Percentiles rank a stretch among this genome's conserved stretches.
These are phyloP conservation scores for Gobio gobio DNA, from an alignment of 2,113 vertebrate genomes.

Conservation along the genomic window DNA sequence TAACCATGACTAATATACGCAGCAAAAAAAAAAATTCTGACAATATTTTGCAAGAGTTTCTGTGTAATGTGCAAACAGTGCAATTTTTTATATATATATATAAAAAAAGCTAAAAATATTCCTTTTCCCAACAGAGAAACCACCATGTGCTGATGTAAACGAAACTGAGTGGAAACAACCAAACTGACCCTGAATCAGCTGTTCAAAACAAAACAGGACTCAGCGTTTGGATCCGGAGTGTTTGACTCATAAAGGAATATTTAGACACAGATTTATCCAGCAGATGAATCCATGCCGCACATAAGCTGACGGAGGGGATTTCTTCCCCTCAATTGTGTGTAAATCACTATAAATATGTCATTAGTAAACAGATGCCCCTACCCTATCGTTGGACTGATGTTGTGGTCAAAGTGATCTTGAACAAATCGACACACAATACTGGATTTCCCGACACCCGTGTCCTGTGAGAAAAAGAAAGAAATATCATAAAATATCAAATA, in stretches of 20 bases:
- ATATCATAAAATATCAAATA: background rate
- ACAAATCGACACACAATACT: constrained; percentile 97
- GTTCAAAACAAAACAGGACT: background rate
- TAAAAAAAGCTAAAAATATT: constrained; percentile 7
- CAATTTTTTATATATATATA: no score
- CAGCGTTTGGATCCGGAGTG: no score
- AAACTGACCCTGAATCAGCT: background rate
- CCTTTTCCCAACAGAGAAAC: background rate
- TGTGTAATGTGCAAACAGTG: background rate
- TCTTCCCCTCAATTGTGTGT: background rate
- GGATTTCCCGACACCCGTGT: constrained; percentile 96
- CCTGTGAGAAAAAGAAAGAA: constrained; percentile 73
- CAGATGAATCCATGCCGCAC: background rate
- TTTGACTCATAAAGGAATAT: constrained; percentile 42
- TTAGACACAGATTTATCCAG: constrained; percentile 4
- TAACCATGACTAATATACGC: background rate
- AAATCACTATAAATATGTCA: background rate
- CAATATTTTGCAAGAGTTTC: constrained; percentile 4
- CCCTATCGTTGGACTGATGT: constrained; percentile 97
- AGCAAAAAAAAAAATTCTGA: background rate
- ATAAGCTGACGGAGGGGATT: background rate
- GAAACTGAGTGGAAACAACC: constrained; percentile 26
- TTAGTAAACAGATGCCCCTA: constrained; percentile 71
- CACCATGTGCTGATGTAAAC: constrained; percentile 41
- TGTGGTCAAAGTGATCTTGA: constrained; percentile 97